Evolutionary conservation across 2,113 vertebrate species (phyloP), one percentile per base, ranked within the genome.

Genomic region (Mormoops blainvillei): DNA sequence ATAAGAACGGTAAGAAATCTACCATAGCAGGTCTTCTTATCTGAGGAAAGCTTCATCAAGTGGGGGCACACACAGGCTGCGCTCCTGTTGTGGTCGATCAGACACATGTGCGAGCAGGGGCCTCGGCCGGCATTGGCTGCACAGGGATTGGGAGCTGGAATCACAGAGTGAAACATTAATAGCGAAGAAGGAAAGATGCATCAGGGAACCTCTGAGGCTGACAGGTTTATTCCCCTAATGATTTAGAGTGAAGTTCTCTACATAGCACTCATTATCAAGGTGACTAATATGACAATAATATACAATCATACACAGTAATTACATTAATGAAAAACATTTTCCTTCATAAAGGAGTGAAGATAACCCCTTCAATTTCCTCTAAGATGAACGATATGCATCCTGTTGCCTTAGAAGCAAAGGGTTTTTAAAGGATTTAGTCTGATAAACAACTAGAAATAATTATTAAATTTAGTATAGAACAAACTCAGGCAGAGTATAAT

Each of bases 51-150:
- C 98, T 99, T 99, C 99, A 99, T 99, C 83, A 99, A 98, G 97
- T 99, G 99, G 2, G 99, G 99, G 82, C 99, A 99, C 2, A 99
- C 99, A 97, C 99, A 99, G 16, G 99, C 99, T 1, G 99, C 99
- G 0, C 98, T 99, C 95, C 98, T 98, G 96, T 99, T 99, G 97
- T 99, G 99, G 98, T 96, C 99, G 98, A 99, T 99, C 98, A 99
- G 99, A 91, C 99, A 99, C 98, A 99, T 98, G 98, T 99, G 99
- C 31, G 99, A 99, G 96, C 99, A 99, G 2, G 99, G 99, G 28
- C 99, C 99, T 96, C 98, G 99, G 96, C 99, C 99, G 7, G 98
- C 98, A 84, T 99, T 99, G 89, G 98, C 98, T 91, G 99, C 99
- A n/a, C 99, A 99, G 0, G 99, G 99, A 98, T 99, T 99, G 41